Evolutionary conservation across 2,113 vertebrate genomes (phyloP).

Genomic region (Daubentonia madagascariensis): DNA sequence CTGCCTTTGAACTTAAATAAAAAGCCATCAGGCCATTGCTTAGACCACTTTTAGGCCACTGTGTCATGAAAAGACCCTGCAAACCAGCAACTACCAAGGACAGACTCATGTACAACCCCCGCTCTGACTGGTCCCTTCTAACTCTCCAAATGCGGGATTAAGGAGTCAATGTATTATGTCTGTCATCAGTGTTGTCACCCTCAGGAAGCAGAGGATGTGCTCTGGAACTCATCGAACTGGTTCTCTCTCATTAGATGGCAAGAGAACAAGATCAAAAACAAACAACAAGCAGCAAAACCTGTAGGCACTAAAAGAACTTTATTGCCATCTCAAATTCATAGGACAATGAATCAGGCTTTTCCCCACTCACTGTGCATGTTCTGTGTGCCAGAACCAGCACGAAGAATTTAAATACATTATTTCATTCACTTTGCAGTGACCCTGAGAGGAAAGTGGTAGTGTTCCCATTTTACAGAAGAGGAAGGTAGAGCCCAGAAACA

Average conservation of each 20-base stretch:
- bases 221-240: not conserved
- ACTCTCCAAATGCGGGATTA: not conserved
- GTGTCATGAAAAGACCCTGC: fast-evolving
- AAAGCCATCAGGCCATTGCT: too few species aligned
- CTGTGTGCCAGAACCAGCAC: fast-evolving
- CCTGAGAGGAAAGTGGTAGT: fast-evolving
- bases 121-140: fast-evolving
- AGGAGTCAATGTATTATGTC: not conserved
- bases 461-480: not conserved
- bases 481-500: too few species aligned
- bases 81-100: not conserved
- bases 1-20: not conserved
- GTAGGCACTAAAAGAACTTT: not conserved
- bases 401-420: fast-evolving
- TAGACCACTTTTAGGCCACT: fast-evolving
- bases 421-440: not conserved
- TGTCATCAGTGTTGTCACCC: not conserved
- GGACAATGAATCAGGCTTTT: not conserved
- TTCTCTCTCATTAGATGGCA: not conserved
- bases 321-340: not conserved
- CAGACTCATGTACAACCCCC: fast-evolving
- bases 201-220: not conserved
- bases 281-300: not conserved
- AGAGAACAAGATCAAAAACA: not conserved
- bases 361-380: not conserved